Evolutionary conservation across 1,140 invertebrate genomes (phyloP).

Genomic region (Episyrphus balteatus): DNA sequence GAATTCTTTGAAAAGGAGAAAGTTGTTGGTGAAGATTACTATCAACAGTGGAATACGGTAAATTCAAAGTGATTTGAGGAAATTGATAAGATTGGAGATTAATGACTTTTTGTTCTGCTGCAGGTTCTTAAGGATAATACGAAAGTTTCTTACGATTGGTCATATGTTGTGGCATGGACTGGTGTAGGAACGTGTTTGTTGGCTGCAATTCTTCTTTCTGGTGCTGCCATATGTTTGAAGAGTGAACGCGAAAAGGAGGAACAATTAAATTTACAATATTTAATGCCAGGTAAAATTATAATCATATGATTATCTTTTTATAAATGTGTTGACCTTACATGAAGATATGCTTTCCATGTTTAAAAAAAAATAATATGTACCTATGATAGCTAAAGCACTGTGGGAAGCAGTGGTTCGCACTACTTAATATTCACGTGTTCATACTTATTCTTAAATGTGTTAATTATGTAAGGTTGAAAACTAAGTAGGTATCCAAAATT

Average conservation of each 20-base stretch:
- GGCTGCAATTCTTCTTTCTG: slow-evolving; percentile 82
- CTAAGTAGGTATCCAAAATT: no score
- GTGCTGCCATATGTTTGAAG: slow-evolving; percentile 82
- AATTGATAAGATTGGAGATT: not conserved
- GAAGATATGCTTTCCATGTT: not conserved
- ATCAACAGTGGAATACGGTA: slow-evolving; percentile 86
- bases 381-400: no score
- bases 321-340: no score
- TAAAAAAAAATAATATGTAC: not conserved
- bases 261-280: slow-evolving; percentile 92
- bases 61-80: slow-evolving; percentile 32
- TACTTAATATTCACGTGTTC: no score
- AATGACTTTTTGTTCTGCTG: not conserved
- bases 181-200: slow-evolving; percentile 79
- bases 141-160: slow-evolving; percentile 85
- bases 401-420: no score
- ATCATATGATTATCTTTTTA: slow-evolving; percentile 17
- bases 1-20: slow-evolving; percentile 93
- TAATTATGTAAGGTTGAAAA: no score
- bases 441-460: no score
- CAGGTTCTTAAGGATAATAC: slow-evolving; percentile 80
- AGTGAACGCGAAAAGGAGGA: slow-evolving; percentile 86
- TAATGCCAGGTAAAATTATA: slow-evolving; percentile 78
- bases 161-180: slow-evolving; percentile 90
- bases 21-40: slow-evolving; percentile 78